Base-by-base conservation (phyloP, 2,888 invertebrate species). In the Theodoxus fluviatilis region DNA sequence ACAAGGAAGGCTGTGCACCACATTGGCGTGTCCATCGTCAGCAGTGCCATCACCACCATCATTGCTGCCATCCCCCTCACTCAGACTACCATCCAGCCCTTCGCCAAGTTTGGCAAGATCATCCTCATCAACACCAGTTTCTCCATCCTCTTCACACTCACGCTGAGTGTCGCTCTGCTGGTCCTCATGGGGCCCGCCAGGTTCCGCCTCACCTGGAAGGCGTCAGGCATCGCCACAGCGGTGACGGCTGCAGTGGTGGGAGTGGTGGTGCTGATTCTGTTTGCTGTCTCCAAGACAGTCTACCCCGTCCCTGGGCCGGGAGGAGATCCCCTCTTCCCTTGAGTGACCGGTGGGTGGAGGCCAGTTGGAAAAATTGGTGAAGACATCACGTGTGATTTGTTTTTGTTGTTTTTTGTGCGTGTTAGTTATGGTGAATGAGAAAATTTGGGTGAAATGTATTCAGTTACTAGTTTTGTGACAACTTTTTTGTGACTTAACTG, bases 71-170 rank as follows among this genome's bases (percentile, higher is more conserved):
- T 85, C 7, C 85, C 85, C 0, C 79, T 85, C 7, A 84, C 84
- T 0, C 82, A 82, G 75, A 82, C 84, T 9, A 78, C 76, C 59
- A 84, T 85, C 64, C 81, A 79, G 67, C 85, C 85, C 3, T 85
- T 85, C 70, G 75, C 84, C 66, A 82, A 84, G 69, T 85, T 85
- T 76, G 85, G 85, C 22, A 74, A 80, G 70, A 85, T 85, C 69
- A 77, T 85, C n/a, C 81, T 83, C 47, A 83, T 85, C 71, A 85
- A 84, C 76, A 84, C 84, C 1, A 75, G 80, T 7, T 81, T 85
- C 18, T 80, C 83, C 55, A 82, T 85, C 67, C 38, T 83, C 25
- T 83, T 82, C 73, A 81, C 84, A 2, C 75, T 85, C 35, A 81
- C 83, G 15, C 79, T 82, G 18, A 81, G 84, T 69, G 76, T 81